These are phyloP conservation scores for Brachionus koreanus DNA, from an alignment of 1,140 invertebrate genomes.

Conservation along the genomic window DNA sequence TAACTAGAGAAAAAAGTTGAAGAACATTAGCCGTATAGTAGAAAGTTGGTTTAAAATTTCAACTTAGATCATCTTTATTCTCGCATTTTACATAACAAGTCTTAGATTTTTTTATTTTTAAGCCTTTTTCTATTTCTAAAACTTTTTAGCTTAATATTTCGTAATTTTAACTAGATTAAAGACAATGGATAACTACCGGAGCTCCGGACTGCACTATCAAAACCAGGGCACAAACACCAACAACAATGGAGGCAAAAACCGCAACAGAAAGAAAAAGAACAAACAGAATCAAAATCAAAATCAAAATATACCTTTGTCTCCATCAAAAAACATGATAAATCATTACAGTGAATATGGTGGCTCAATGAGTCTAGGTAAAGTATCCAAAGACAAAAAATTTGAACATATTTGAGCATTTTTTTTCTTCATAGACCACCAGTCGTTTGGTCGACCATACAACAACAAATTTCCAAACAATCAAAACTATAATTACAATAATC, in stretches of 20 bases:
- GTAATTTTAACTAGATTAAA: not conserved
- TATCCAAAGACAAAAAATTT: not conserved
- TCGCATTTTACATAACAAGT: not conserved
- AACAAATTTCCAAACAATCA: not conserved
- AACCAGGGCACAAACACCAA: constrained; percentile 22
- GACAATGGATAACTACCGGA: constrained; percentile 19
- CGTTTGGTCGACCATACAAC: not conserved
- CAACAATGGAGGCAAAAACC: not conserved
- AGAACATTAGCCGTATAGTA: not conserved
- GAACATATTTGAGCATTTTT: not conserved
- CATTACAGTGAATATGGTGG: not conserved
- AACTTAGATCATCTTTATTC: not conserved
- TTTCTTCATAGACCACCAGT: not conserved
- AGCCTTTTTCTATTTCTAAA: not conserved
- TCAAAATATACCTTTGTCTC: not conserved
- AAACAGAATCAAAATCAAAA: not conserved
- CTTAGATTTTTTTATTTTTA: constrained; percentile 5
- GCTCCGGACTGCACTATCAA: not conserved
- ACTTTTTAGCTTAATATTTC: constrained; percentile 30
- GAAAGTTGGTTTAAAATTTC: not conserved
- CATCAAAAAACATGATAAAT: not conserved
- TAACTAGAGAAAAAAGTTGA: constrained; percentile 13
- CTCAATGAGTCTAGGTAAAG: constrained; percentile 13
- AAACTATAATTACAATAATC: not conserved
- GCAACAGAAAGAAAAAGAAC: constrained; percentile 3